Percentiles rank a stretch among this genome's conserved stretches.
These are phyloP conservation scores for Sterrhoptilus dennistouni DNA, from an alignment of 2,113 vertebrate species.

Conservation along the genomic window DNA sequence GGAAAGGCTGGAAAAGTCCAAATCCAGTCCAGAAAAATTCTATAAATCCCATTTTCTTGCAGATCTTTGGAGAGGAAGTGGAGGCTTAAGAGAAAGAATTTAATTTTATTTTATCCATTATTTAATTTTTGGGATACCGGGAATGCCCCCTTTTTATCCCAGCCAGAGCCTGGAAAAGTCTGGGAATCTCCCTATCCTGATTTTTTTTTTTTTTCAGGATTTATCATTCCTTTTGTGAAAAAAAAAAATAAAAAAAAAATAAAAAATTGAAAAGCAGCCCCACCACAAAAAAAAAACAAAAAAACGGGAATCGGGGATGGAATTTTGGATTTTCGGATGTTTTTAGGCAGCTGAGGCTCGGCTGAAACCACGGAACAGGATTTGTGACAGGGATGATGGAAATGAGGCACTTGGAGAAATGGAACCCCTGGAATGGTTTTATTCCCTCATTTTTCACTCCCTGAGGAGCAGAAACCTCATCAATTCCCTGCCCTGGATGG, in stretches of 20 bases:
- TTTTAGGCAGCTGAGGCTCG: not conserved
- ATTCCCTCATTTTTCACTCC: constrained; percentile 30
- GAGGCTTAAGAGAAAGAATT: not conserved
- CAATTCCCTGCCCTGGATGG: not conserved
- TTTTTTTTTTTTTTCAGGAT: not conserved
- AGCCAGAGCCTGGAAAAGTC: not conserved
- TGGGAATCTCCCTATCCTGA: not conserved
- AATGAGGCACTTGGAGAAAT: constrained; percentile 5
- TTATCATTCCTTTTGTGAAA: not conserved
- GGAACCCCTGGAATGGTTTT: constrained; percentile 50
- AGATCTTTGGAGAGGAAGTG: too few relatives aligned
- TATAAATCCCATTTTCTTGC: too few relatives aligned
- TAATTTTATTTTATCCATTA: not conserved
- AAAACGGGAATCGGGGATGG: not conserved
- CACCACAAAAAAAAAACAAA: too few relatives aligned
- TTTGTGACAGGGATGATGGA: constrained; percentile 65
- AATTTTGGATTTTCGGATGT: not conserved
- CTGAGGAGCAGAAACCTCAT: constrained; percentile 40
- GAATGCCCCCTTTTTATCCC: not conserved
- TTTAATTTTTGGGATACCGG: not conserved
- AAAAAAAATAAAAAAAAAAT: not conserved
- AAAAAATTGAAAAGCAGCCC: not conserved
- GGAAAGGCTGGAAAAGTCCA: too few relatives aligned
- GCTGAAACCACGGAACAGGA: constrained; percentile 17
- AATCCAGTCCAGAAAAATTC: too few relatives aligned